Conservation (phyloP, 2,797 vertebrate genomes). For the Hapalemur alaotrensis region DNA sequence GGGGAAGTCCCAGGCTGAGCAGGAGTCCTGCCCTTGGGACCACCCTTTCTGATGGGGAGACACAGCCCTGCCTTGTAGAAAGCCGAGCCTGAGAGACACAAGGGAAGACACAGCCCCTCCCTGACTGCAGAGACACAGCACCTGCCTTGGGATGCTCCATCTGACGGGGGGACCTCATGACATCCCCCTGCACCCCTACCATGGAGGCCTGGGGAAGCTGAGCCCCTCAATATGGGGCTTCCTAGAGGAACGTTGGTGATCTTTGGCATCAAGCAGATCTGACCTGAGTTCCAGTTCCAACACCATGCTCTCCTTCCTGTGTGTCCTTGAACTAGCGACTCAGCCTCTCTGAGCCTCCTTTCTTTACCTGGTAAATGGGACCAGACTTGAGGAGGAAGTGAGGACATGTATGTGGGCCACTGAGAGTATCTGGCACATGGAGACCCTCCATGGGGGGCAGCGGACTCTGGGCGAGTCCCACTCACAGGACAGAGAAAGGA, state of each 20-base stretch:
- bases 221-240: neutral
- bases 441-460: neutral
- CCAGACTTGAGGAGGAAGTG: neutral
- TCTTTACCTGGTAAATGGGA: neutral
- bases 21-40: neutral
- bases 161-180: neutral
- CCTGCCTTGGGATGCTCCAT: neutral
- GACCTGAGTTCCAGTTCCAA: neutral
- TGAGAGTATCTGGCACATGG: fast-evolving
- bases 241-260: neutral
- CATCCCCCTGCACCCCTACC: fast-evolving
- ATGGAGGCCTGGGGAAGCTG: fast-evolving
- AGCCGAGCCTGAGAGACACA: neutral
- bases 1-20: neutral
- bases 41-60: neutral
- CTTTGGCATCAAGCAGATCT: neutral
- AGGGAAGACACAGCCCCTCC: neutral
- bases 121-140: neutral
- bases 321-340: neutral
- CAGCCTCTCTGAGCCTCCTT: neutral
- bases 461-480: neutral
- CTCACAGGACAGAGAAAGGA: neutral
- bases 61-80: neutral
- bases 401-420: neutral
- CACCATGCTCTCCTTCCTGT: neutral